Evolutionary conservation across 2,113 vertebrate genomes (phyloP).

Genomic region (Eptatretus burgeri): DNA sequence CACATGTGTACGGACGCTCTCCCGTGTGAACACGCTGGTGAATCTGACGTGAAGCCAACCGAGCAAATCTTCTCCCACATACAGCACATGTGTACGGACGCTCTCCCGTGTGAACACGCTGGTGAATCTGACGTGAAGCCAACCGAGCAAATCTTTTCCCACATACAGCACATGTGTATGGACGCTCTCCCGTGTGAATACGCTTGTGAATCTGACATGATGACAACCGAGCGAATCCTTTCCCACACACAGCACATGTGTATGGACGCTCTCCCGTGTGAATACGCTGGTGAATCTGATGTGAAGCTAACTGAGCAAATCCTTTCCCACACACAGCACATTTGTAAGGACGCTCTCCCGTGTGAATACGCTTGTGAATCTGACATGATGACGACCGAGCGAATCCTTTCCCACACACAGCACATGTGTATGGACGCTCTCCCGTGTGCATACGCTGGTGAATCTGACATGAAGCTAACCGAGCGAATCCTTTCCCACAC

Average conservation of each 20-base stretch:
- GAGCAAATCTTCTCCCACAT: not conserved
- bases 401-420: not conserved
- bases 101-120: not conserved
- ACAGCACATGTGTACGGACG: not conserved
- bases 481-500: not conserved
- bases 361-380: slow-evolving; percentile 2
- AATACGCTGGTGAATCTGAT: not conserved
- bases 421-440: not conserved
- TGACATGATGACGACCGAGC: not conserved
- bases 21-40: too few relatives aligned
- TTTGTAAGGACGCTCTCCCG: not conserved
- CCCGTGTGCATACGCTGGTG: not conserved
- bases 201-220: not conserved
- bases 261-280: not conserved
- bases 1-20: not conserved
- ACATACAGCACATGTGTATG: not conserved
- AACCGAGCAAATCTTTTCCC: not conserved
- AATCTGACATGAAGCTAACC: too few relatives aligned
- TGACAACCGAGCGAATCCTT: not conserved
- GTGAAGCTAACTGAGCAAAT: not conserved
- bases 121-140: not conserved
- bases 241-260: not conserved
- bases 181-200: not conserved
- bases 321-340: not conserved
- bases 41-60: too few relatives aligned